These are phyloP conservation scores for Nebria brevicollis DNA, from an alignment of 2,888 invertebrate genomes.

Conservation along the genomic window DNA sequence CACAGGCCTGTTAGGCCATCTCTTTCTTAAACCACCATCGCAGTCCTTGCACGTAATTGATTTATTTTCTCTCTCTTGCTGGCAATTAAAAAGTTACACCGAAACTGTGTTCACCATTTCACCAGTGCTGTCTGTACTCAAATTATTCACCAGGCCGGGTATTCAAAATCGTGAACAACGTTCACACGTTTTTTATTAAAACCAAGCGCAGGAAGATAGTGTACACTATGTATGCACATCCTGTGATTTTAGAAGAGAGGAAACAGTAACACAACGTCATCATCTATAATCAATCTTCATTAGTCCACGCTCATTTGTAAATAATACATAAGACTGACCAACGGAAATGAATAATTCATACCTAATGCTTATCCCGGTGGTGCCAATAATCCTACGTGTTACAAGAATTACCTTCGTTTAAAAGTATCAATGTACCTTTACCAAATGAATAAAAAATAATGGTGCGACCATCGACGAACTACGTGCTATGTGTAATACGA, in stretches of 20 bases:
- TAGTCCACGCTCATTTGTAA: slow-evolving; percentile 54
- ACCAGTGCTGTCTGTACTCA: background rate
- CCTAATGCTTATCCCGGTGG: background rate
- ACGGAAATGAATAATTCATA: slow-evolving; percentile 54
- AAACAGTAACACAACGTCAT: slow-evolving; percentile 19
- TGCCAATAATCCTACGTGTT: slow-evolving; percentile 8
- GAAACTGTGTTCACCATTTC: slow-evolving; percentile 18
- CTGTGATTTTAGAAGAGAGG: background rate
- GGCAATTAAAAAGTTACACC: slow-evolving; percentile 53
- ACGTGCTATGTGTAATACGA: slow-evolving; percentile 4
- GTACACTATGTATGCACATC: slow-evolving; percentile 8
- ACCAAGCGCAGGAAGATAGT: slow-evolving; percentile 9
- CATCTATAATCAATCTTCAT: slow-evolving; percentile 55
- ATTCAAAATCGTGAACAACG: background rate
- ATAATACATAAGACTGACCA: slow-evolving; percentile 54
- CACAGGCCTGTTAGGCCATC: slow-evolving; percentile 38
- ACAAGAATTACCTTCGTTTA: background rate
- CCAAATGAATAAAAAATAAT: slow-evolving; percentile 19
- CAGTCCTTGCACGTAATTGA: slow-evolving; percentile 59
- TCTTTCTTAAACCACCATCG: slow-evolving; percentile 50
- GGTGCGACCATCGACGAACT: slow-evolving; percentile 7
- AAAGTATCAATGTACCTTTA: slow-evolving; percentile 2
- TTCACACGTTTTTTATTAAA: slow-evolving; percentile 29
- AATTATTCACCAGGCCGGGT: background rate
- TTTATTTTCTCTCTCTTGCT: slow-evolving; percentile 56